Conservation (phyloP, 2,797 vertebrate genomes). For the Enteromius viviparus region DNA sequence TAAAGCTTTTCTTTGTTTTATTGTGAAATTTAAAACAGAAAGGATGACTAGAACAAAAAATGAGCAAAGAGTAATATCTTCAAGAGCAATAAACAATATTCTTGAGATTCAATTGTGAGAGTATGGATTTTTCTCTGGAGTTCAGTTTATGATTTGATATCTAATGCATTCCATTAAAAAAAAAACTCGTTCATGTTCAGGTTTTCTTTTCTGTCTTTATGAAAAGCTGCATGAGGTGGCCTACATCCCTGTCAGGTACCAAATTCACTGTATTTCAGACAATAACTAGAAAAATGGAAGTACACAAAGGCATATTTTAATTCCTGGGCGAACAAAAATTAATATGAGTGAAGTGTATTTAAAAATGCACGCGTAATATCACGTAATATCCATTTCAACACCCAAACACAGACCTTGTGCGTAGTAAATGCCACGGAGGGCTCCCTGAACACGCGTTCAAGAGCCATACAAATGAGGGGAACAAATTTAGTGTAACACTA, state of each 20-base stretch:
- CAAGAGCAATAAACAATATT: slow-evolving; percentile 87
- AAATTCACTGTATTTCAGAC: not conserved
- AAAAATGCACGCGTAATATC: not conserved
- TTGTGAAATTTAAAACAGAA: slow-evolving; percentile 79
- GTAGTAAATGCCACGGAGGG: not conserved
- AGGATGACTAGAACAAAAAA: slow-evolving; percentile 70
- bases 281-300: not conserved
- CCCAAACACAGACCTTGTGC: not conserved
- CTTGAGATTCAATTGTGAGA: slow-evolving; percentile 73
- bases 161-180: slow-evolving; percentile 1
- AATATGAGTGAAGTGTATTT: not conserved
- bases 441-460: not conserved
- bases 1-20: slow-evolving; percentile 79
- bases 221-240: not conserved
- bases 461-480: slow-evolving; percentile 61
- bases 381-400: not conserved
- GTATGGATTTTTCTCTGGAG: slow-evolving; percentile 40
- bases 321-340: not conserved
- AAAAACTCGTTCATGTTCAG: not conserved
- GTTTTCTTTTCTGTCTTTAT: not conserved
- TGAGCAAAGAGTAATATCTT: slow-evolving; percentile 79
- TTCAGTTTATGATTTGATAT: slow-evolving; percentile 44
- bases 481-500: slow-evolving; percentile 74
- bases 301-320: not conserved
- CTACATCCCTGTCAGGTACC: not conserved